Evolutionary conservation across 1,140 invertebrate species (phyloP), one percentile per base, ranked within the genome.

Genomic region (Drosophila repleta): DNA sequence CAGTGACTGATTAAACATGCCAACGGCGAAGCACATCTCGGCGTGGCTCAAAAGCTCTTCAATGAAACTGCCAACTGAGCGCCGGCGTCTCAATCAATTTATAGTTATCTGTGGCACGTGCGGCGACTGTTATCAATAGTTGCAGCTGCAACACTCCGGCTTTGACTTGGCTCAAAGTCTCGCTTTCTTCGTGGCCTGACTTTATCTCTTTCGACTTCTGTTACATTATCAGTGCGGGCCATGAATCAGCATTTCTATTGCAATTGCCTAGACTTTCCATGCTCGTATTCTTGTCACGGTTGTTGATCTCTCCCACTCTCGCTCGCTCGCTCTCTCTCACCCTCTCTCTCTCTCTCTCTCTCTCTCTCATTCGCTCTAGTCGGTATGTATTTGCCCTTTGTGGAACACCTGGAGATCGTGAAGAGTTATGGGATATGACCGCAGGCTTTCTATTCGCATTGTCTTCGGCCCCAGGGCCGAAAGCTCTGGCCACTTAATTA

Each of bases 361-460:
- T 6, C 29, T 29, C 4, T 29, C 7, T 29, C n/a, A n/a, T n/a
- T n/a, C n/a, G n/a, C n/a, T n/a, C n/a, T n/a, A n/a, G 29, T 29
- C 29, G 29, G 29, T 8, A 29, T 29, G 4, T 18, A 21, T n/a
- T n/a, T 10, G 18, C 56, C 7, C 24, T 53, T 61, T 35, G n/a
- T 48, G 71, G 41, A 43, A n/a, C 53, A 74, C 32, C 66, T 66
- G 51, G 57, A 49, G 61, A 71, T 71, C 61, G 78, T 63, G 58
- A 63, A 57, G 58, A 76, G 57, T 58, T 73, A 68, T 73, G 52
- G 32, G 58, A 63, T 72, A 62, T 62, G 57, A 57, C 69, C 68
- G 73, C 62, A 41, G 83, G 78, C 83, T 85, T 85, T 85, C 81
- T 78, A 82, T 85, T 82, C 76, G 56, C 65, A 79, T 82, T 70